phyloP scores from a whole-genome alignment of 2,113 vertebrate species.

The Monarcha castaneiventris region DNA sequence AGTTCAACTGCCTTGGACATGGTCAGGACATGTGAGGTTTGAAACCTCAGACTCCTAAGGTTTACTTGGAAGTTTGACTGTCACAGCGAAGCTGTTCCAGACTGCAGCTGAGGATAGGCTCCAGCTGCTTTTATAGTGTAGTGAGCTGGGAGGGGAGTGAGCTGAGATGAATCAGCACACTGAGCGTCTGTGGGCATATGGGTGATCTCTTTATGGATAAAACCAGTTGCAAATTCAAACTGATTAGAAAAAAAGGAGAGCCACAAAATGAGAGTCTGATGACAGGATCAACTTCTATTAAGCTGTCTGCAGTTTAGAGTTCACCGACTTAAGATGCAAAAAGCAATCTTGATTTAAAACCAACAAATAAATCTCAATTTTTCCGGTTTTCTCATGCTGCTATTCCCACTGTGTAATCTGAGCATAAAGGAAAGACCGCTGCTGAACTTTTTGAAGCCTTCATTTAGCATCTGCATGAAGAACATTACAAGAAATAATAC shows the following conservation, averaged over 20 bases:
- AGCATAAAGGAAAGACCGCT: slow-evolving; percentile 30
- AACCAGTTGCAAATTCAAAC: not conserved
- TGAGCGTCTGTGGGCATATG: fast-evolving
- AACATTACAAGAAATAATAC: slow-evolving; percentile 58
- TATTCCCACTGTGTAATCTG: slow-evolving; percentile 15
- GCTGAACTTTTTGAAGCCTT: slow-evolving; percentile 48
- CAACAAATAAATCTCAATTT: slow-evolving; percentile 41
- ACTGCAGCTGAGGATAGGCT: not conserved
- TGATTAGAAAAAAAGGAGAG: not conserved
- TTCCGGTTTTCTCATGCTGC: slow-evolving; percentile 52
- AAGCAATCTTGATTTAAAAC: slow-evolving; percentile 59
- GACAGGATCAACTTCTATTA: slow-evolving; percentile 9
- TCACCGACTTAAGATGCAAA: slow-evolving; percentile 32
- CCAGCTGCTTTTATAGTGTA: not conserved
- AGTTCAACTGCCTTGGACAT: not conserved
- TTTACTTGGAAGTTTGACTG: not conserved
- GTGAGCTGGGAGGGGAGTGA: not conserved
- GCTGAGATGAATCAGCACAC: not conserved
- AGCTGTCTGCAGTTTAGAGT: not conserved
- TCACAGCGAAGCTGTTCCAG: not conserved
- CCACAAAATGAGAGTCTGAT: slow-evolving; percentile 6
- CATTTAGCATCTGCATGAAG: slow-evolving; percentile 30
- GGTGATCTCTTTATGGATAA: not conserved
- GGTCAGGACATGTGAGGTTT: fast-evolving
- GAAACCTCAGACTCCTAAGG: not conserved